Evolutionary conservation across 2,888 invertebrate genomes (phyloP).

Genomic region (Cordylochernes scorpioides): DNA sequence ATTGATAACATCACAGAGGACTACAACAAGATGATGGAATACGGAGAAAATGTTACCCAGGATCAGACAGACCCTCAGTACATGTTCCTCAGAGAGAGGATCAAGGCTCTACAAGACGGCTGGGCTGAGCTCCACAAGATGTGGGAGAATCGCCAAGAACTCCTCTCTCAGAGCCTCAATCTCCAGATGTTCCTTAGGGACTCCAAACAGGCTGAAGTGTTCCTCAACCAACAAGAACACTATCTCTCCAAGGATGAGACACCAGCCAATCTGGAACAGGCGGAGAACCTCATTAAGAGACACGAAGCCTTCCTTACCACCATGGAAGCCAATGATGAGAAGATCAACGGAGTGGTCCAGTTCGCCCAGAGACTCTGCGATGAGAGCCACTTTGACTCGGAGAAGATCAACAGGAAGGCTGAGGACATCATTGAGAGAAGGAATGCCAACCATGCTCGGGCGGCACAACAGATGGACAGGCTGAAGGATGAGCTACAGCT

Average conservation of each 20-base stretch:
- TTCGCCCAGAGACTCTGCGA: conserved; percentile 72
- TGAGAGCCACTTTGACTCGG: conserved; percentile 80
- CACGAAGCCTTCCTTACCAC: conserved; percentile 97
- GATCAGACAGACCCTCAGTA: conserved; percentile 90
- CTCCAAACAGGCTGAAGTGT: conserved; percentile 85
- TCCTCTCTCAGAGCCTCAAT: conserved; percentile 78
- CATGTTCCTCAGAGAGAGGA: conserved; percentile 93
- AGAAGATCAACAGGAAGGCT: conserved; percentile 84
- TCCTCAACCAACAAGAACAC: conserved; percentile 92
- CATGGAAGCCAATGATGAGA: conserved; percentile 99
- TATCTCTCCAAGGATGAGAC: conserved; percentile 86
- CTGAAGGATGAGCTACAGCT: conserved; percentile 75
- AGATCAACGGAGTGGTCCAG: conserved; percentile 82
- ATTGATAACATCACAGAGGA: conserved; percentile 97
- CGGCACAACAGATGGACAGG: conserved; percentile 66
- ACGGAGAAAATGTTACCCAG: conserved; percentile 78
- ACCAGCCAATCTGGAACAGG: conserved; percentile 77
- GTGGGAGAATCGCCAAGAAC: conserved; percentile 94
- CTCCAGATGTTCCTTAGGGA: conserved; percentile 84
- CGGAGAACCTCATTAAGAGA: conserved; percentile 82
- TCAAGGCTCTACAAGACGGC: conserved; percentile 91
- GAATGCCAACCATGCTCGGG: conserved; percentile 64
- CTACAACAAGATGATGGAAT: conserved; percentile 97
- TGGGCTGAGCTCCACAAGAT: conserved; percentile 98
- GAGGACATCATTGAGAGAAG: conserved; percentile 67